Evolutionary conservation across 2,888 invertebrate genomes (phyloP).

Genomic region (Palloptera scutellata): DNA sequence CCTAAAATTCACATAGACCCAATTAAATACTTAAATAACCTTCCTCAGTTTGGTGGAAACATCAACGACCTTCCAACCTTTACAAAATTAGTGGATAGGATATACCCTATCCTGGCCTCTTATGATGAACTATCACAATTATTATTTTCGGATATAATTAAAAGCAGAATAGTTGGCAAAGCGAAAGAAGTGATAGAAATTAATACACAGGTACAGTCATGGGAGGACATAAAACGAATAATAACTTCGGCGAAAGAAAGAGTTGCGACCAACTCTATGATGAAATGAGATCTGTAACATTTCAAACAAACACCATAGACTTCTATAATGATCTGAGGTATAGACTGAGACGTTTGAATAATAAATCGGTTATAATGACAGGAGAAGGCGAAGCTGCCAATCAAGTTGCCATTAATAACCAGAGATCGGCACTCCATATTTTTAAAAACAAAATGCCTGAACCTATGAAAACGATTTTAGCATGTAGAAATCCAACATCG

Average conservation of each 20-base stretch:
- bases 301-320: constrained; percentile 32
- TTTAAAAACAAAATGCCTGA: constrained; percentile 40
- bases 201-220: constrained; percentile 35
- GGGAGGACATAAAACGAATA: constrained; percentile 35
- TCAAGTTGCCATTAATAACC: too few species aligned
- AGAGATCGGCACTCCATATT: constrained; percentile 34
- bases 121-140: constrained; percentile 36
- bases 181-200: constrained; percentile 37
- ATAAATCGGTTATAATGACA: constrained; percentile 28
- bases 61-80: constrained; percentile 27
- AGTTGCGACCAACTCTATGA: constrained; percentile 35
- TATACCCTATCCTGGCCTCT: constrained; percentile 27
- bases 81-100: constrained; percentile 29
- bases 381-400: constrained; percentile 25
- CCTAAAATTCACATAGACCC: constrained; percentile 26
- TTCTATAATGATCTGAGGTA: constrained; percentile 37
- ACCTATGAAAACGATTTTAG: too few species aligned
- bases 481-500: too few species aligned
- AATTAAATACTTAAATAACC: constrained; percentile 26
- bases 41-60: constrained; percentile 31
- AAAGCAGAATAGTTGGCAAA: constrained; percentile 33
- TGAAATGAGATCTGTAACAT: constrained; percentile 24
- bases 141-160: constrained; percentile 36
- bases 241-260: constrained; percentile 37
- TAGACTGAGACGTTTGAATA: constrained; percentile 32